Evolutionary conservation across 2,113 vertebrate species (phyloP).

Genomic region (Pseudonaja textilis): DNA sequence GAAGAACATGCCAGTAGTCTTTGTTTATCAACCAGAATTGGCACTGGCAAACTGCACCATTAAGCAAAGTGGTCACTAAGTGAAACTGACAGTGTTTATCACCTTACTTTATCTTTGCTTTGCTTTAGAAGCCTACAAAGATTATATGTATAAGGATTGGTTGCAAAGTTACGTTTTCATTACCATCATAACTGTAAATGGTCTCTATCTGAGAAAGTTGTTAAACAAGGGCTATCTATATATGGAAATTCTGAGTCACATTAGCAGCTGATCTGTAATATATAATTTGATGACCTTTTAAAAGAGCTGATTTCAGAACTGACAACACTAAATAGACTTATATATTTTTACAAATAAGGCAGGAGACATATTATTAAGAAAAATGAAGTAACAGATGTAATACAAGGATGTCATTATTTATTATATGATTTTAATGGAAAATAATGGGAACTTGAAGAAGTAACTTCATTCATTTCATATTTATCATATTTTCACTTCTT

Average conservation of each 20-base stretch:
- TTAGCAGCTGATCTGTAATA: neutral
- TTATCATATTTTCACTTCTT: neutral
- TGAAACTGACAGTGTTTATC: neutral
- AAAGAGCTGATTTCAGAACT: neutral
- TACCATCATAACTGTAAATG: neutral
- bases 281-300: neutral
- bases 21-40: neutral
- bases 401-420: neutral
- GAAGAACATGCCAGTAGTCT: neutral
- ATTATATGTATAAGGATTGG: neutral
- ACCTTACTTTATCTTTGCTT: neutral
- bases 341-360: neutral
- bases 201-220: neutral
- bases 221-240: neutral
- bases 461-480: slow-evolving; percentile 6
- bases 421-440: neutral
- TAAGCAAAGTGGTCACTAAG: neutral
- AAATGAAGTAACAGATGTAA: neutral
- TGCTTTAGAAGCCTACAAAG: neutral
- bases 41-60: neutral
- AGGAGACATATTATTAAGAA: neutral
- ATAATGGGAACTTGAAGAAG: neutral
- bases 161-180: too few species aligned
- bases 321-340: neutral
- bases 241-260: neutral